These are phyloP conservation scores for Tringa solitaria DNA, from an alignment of 2,113 vertebrate species.

Conservation along the genomic window DNA sequence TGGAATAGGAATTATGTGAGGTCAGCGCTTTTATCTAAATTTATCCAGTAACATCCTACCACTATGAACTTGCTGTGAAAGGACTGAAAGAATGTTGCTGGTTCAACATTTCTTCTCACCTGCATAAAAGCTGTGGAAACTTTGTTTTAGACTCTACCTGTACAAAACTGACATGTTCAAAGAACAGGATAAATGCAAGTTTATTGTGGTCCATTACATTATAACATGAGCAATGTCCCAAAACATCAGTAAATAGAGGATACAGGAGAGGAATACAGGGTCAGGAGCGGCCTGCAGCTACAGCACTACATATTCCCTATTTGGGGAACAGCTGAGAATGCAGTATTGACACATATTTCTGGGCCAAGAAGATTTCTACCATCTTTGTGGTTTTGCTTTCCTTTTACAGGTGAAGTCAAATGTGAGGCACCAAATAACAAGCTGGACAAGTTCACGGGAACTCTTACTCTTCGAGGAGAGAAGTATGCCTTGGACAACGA, in stretches of 20 bases:
- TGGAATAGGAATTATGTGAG: background rate
- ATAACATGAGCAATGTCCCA: background rate
- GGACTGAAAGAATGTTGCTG: background rate
- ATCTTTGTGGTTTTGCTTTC: background rate
- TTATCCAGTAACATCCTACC: background rate
- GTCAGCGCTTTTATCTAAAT: background rate
- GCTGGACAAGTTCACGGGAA: conserved; percentile 88
- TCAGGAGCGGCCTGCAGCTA: background rate
- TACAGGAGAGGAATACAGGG: background rate
- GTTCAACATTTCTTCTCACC: background rate
- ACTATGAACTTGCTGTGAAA: background rate
- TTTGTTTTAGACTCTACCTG: background rate
- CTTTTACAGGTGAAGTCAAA: conserved; percentile 81
- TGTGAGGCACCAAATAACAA: conserved; percentile 94
- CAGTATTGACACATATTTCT: background rate
- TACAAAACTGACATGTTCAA: background rate
- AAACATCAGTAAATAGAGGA: background rate
- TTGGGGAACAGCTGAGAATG: background rate
- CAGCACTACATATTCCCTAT: background rate
- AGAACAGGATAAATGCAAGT: background rate
- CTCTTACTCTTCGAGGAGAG: conserved; percentile 73
- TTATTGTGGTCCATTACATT: background rate
- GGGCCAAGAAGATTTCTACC: background rate
- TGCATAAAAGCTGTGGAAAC: background rate
- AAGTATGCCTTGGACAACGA: conserved; percentile 85